Evolutionary conservation across 2,113 vertebrate species (phyloP), one percentile per base, ranked within the genome.

Genomic region (Oncorhynchus masou): DNA sequence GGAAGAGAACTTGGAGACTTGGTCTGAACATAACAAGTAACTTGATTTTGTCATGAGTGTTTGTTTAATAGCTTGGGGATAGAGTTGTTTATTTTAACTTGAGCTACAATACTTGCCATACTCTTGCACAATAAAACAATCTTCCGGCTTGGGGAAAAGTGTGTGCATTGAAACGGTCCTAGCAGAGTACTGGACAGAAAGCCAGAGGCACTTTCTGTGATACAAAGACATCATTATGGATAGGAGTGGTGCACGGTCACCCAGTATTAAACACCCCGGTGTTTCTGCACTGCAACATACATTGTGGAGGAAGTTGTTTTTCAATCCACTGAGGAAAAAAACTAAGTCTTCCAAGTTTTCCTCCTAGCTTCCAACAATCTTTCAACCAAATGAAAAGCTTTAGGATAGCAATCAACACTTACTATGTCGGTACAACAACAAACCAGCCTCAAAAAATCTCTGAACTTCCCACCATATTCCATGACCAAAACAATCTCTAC

Each of bases 61-160:
- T 78, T 78, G 39, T 68, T 51, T 49, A 70, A 39, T 29, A 67
- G 48, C 27, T 6, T 22, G 25, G 16, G n/a, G 78, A n/a, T 13
- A 29, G 13, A 39, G 9, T 25, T 74, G 34, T 65, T 68, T 76
- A 54, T 81, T 73, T 80, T n/a, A 75, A 64, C 20, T 67, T 57
- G 22, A 48, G 64, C 19, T 31, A 31, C 29, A 66, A 72, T 72
- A 64, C 51, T 62, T 25, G 54, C 54, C 54, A 29, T 31, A 62
- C 19, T 73, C 64, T 68, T 24, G 13, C 49, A 60, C 66, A 74
- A 24, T 57, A 60, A 60, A 29, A 57, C 49, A n/a, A 2, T 45
- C 39, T 65, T 48, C 39, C 24, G 15, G 64, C 25, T 49, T 13
- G 22, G 59, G 34, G 51, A 45, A 19, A 16, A 15, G 64, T 64